A percentile compares a stretch with the other conserved stretches of the same genome.
Evolutionary conservation across 1,140 invertebrate genomes (phyloP).

Genomic region (Oedothorax gibbosus): DNA sequence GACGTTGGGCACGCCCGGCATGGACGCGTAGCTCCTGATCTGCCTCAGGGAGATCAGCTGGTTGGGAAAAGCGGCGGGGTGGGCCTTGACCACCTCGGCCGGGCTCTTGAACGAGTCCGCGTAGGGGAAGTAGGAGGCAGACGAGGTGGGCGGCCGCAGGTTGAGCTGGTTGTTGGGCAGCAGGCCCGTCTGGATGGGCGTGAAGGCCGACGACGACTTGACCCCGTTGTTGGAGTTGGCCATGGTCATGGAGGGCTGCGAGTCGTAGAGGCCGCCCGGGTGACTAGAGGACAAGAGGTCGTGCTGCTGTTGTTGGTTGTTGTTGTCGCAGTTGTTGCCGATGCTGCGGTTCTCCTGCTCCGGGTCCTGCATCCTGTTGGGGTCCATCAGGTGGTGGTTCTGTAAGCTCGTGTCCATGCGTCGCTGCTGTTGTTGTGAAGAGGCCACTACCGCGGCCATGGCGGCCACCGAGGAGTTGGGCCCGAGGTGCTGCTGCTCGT

Average conservation of each 20-base stretch:
- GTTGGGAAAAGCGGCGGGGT: conserved; percentile 85
- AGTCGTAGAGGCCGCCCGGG: conserved; percentile 39
- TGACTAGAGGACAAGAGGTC: conserved; percentile 52
- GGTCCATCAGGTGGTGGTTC: conserved; percentile 44
- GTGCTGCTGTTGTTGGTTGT: conserved; percentile 9
- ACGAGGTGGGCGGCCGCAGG: conserved; percentile 59
- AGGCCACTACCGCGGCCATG: conserved; percentile 56
- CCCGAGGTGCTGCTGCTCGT: conserved; percentile 6
- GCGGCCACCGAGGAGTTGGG: conserved; percentile 53
- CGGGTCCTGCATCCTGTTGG: conserved; percentile 22
- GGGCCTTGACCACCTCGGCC: conserved; percentile 61
- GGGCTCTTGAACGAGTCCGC: conserved; percentile 78
- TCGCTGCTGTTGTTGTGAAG: conserved; percentile 25
- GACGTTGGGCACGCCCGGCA: conserved; percentile 74
- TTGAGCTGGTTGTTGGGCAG: conserved; percentile 52
- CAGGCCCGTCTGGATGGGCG: conserved; percentile 75
- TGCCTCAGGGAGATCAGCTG: conserved; percentile 95
- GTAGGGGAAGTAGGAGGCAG: conserved; percentile 82
- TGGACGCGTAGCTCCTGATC: conserved; percentile 95
- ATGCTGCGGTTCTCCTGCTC: conserved; percentile 46
- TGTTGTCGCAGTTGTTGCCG: conserved; percentile 24
- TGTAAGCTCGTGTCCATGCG: conserved; percentile 51
- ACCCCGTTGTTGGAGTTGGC: conserved; percentile 32
- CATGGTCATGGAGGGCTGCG: conserved; percentile 29
- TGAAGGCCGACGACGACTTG: conserved; percentile 75